Conservation (phyloP, 2,113 vertebrate genomes). For the Zingel zingel region DNA sequence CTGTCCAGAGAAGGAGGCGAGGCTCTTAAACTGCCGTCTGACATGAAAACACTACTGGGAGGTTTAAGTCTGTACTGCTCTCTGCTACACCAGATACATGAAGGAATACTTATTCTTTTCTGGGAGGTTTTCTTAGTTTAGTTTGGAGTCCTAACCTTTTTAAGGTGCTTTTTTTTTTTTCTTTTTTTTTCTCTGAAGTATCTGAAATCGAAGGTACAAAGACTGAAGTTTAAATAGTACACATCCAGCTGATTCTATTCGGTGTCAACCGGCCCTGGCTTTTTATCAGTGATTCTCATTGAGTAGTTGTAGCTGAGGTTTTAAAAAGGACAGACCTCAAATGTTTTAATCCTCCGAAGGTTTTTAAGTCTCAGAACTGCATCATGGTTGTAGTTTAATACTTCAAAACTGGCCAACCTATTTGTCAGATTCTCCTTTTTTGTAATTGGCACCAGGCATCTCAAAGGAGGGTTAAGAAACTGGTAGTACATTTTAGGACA, state of each 20-base stretch:
- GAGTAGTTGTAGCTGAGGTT: not conserved
- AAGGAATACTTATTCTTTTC: constrained; percentile 12
- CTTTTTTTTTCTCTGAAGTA: not conserved
- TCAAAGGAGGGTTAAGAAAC: not conserved
- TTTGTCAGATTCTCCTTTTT: not conserved
- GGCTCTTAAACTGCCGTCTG: not conserved
- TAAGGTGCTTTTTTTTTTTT: constrained; percentile 16
- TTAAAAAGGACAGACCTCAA: not conserved
- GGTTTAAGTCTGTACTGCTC: not conserved
- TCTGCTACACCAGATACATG: constrained; percentile 15
- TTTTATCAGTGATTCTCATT: not conserved
- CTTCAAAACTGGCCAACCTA: not conserved
- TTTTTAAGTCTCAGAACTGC: constrained; percentile 27
- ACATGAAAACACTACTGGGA: constrained; percentile 63
- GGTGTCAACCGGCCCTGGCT: not conserved
- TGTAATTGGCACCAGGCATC: not conserved
- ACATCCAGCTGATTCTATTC: not conserved
- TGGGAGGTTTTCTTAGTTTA: not conserved
- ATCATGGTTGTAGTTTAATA: not conserved
- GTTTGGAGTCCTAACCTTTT: not conserved
- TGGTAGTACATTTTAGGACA: not conserved
- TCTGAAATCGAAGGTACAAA: not conserved
- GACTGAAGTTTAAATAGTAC: not conserved
- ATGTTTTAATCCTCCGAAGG: constrained; percentile 29
- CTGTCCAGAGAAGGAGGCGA: constrained; percentile 22